Conservation (phyloP, 1,140 invertebrate genomes). For the Zeugodacus cucurbitae region DNA sequence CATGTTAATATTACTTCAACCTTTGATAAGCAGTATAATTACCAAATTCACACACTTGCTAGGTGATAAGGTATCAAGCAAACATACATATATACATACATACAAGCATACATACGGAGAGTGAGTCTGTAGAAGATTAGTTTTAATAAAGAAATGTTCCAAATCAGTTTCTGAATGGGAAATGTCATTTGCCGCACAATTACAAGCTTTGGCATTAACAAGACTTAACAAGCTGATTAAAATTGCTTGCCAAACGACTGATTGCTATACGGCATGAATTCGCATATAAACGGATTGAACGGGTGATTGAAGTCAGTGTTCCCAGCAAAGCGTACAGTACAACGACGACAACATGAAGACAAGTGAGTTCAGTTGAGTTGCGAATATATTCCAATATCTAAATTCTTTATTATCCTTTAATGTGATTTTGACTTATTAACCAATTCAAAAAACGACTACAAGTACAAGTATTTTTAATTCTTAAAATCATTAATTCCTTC, state of each 20-base stretch:
- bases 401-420: no score
- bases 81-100: no score
- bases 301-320: conserved; percentile 51
- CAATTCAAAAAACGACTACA: no score
- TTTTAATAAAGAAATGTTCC: background rate
- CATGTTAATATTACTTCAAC: background rate
- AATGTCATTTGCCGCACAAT: background rate
- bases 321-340: conserved; percentile 48
- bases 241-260: background rate
- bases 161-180: background rate
- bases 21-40: background rate
- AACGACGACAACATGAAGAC: conserved; percentile 53
- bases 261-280: background rate
- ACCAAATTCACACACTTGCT: background rate
- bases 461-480: no score
- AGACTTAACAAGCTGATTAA: conserved; percentile 34
- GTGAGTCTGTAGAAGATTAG: background rate
- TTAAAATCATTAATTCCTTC: background rate
- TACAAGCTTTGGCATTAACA: conserved; percentile 18
- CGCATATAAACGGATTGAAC: conserved; percentile 41
- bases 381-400: background rate
- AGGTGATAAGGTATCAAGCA: background rate
- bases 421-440: no score
- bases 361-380: conserved; percentile 50
- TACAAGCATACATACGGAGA: background rate